A percentile compares a stretch with the other conserved stretches of the same genome.
These are phyloP conservation scores for Laticauda laticaudata DNA, from an alignment of 2,113 vertebrate genomes.

Conservation along the genomic window DNA sequence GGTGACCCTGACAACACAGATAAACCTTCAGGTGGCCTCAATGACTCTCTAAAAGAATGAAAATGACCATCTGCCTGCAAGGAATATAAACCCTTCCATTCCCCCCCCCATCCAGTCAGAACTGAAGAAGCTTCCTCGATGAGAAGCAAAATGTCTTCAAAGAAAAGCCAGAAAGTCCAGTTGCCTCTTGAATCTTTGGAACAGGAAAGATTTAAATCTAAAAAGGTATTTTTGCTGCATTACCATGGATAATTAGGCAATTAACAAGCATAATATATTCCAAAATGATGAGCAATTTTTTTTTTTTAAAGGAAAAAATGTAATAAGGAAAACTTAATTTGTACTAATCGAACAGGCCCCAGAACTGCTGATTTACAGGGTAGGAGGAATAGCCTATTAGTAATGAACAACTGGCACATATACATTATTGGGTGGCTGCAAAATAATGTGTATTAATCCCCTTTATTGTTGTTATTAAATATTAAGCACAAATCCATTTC, in stretches of 20 bases:
- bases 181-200: no score
- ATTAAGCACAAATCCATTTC: not conserved
- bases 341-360: not conserved
- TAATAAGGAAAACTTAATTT: not conserved
- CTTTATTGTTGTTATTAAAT: constrained; percentile 11
- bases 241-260: not conserved
- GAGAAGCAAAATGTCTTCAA: no score
- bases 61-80: no score
- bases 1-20: no score
- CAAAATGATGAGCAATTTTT: not conserved
- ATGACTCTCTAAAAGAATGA: no score
- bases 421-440: constrained; percentile 3
- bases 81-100: no score
- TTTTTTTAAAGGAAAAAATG: constrained; percentile 9
- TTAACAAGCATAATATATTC: not conserved
- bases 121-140: no score
- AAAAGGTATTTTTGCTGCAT: not conserved
- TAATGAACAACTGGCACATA: constrained; percentile 1
- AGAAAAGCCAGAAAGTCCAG: no score
- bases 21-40: no score
- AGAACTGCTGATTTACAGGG: not conserved
- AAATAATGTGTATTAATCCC: not conserved
- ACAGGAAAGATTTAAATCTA: not conserved
- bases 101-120: no score
- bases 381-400: constrained; percentile 4